Percentiles rank a stretch among this genome's conserved stretches.
phyloP scores from a whole-genome alignment of 2,888 invertebrate genomes.

The Drosophila mulleri region DNA sequence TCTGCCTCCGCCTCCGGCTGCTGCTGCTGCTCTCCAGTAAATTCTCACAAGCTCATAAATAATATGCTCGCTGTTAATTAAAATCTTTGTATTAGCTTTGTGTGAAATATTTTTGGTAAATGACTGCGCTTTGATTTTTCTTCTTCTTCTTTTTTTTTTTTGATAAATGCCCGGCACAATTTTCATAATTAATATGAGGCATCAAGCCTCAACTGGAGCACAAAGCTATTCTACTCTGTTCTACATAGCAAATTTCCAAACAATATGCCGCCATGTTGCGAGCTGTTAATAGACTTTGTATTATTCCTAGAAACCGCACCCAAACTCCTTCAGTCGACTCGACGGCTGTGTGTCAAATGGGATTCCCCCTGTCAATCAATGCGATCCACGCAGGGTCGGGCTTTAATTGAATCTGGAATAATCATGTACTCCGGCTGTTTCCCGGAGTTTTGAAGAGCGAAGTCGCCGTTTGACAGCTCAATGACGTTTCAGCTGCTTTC shows the following conservation, averaged over 20 bases:
- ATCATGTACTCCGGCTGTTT: slow-evolving; percentile 15
- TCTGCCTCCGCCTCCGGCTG: background rate
- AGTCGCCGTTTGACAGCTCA: slow-evolving; percentile 65
- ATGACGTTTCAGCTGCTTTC: slow-evolving; percentile 52
- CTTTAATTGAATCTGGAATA: slow-evolving; percentile 73
- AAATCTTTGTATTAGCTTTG: slow-evolving; percentile 59
- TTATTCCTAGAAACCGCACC: slow-evolving; percentile 38
- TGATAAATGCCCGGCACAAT: slow-evolving; percentile 52
- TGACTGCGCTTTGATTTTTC: slow-evolving; percentile 45
- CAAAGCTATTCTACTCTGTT: background rate
- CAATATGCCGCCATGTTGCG: slow-evolving; percentile 52
- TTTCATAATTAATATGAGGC: slow-evolving; percentile 56
- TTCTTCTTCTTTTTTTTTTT: background rate
- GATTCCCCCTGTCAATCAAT: slow-evolving; percentile 66
- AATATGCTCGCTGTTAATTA: slow-evolving; percentile 66
- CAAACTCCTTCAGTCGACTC: slow-evolving; percentile 37
- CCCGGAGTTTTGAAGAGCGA: slow-evolving; percentile 14
- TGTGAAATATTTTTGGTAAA: slow-evolving; percentile 57
- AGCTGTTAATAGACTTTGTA: slow-evolving; percentile 32
- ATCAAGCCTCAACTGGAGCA: slow-evolving; percentile 39
- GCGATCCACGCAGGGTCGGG: slow-evolving; percentile 36
- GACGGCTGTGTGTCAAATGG: slow-evolving; percentile 40
- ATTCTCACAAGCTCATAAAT: slow-evolving; percentile 65
- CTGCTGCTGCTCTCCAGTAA: background rate
- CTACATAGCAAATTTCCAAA: slow-evolving; percentile 13